These are phyloP conservation scores for Jordanella pulchra DNA, from an alignment of 2,797 vertebrate species.

Conservation along the genomic window DNA sequence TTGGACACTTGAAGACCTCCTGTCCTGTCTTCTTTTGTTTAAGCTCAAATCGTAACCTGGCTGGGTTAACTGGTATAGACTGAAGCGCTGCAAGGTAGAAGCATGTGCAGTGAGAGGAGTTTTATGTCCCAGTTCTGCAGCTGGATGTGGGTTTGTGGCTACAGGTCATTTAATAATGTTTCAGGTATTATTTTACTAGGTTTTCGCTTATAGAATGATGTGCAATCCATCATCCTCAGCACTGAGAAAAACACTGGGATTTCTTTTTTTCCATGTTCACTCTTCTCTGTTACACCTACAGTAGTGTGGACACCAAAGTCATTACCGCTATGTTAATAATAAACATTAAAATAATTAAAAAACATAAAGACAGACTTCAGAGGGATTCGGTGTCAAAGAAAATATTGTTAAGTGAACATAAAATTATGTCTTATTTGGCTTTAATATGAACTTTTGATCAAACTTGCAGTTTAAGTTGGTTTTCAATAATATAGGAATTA, in stretches of 20 bases:
- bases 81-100: conserved; percentile 15
- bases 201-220: conserved; percentile 16
- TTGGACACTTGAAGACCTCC: background rate
- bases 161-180: conserved; percentile 21
- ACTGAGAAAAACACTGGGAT: conserved; percentile 44
- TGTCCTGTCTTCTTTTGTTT: conserved; percentile 10
- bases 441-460: conserved; percentile 5
- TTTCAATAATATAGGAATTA: conserved; percentile 13
- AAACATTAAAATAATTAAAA: too few relatives aligned
- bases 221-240: conserved; percentile 55
- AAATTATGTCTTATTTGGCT: background rate
- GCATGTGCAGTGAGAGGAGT: conserved; percentile 7
- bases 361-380: too few relatives aligned
- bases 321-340: conserved; percentile 17
- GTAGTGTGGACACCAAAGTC: conserved; percentile 22
- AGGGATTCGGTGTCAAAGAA: background rate
- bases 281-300: conserved; percentile 25
- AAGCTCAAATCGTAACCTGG: background rate
- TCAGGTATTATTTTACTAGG: conserved; percentile 43
- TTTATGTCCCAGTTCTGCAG: conserved; percentile 22
- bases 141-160: conserved; percentile 38
- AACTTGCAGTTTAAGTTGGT: background rate
- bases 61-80: background rate
- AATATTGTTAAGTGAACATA: background rate
- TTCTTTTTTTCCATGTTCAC: conserved; percentile 32